These are phyloP conservation scores for Platerodrilus igneus DNA, from an alignment of 2,888 invertebrate genomes.

Conservation along the genomic window DNA sequence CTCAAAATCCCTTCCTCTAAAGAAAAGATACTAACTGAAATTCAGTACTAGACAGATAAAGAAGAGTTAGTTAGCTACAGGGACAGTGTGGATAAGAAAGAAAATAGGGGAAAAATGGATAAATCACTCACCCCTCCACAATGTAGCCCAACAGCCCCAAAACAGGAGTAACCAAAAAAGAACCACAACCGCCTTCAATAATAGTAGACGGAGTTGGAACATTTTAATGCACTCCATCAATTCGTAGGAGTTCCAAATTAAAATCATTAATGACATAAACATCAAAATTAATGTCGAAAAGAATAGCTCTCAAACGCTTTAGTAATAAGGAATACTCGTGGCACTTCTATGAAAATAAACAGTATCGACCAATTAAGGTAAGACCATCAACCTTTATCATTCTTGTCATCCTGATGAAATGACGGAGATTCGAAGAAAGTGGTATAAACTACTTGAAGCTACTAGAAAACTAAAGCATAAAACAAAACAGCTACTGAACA, in stretches of 20 bases:
- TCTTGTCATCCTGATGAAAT: constrained; percentile 9
- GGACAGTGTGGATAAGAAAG: constrained; percentile 11
- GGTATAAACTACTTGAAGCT: constrained; percentile 14
- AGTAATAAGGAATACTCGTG: constrained; percentile 10
- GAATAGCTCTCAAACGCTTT: constrained; percentile 3
- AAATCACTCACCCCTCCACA: constrained; percentile 12
- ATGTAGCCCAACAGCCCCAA: constrained; percentile 4
- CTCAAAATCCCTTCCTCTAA: constrained; percentile 7
- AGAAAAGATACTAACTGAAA: constrained; percentile 1
- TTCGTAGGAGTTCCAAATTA: constrained; percentile 10
- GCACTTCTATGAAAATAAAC: constrained; percentile 15
- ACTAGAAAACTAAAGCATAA: constrained; percentile 11
- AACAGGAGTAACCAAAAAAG: constrained; percentile 12
- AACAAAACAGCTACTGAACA: constrained; percentile 11
- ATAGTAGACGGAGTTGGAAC: constrained; percentile 7
- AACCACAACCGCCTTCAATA: constrained; percentile 12
- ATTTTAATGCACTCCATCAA: constrained; percentile 11
- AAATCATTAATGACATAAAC: constrained; percentile 13
- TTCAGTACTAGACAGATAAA: constrained; percentile 12
- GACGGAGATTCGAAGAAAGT: constrained; percentile 6
- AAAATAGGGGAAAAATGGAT: constrained; percentile 17
- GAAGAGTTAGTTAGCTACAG: constrained; percentile 9
- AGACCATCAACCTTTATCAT: constrained; percentile 6
- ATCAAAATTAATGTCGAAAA: constrained; percentile 10
- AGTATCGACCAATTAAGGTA: constrained; percentile 13